Evolutionary conservation across 2,888 invertebrate genomes (phyloP), one percentile per base, ranked within the genome.

Genomic region (Pyrgus malvae): DNA sequence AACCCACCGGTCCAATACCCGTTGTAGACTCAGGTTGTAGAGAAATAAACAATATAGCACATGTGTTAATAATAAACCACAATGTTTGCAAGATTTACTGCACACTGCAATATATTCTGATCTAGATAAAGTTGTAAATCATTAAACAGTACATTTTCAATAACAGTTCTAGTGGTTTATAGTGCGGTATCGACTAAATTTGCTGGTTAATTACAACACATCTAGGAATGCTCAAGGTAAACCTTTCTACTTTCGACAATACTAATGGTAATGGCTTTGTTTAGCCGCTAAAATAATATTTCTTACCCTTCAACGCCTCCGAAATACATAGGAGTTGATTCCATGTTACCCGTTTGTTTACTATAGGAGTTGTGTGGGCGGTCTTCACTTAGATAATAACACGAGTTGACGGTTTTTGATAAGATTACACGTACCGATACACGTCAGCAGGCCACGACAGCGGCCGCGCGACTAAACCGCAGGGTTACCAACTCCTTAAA

Each of bases 231-330:
- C 60, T 73, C 86, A 88, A 88, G 85, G 86, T 71, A 61, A 78
- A 61, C 77, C 80, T 83, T 86, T 85, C 80, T 74, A 85, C 87
- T 87, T 81, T 87, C 80, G 60, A 69, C 66, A 55, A 60, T 48
- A 50, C 56, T 56, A 64, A 58, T 63, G 49, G 57, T 58, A 59
- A 53, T 40, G 50, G 55, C 42, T 17, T 17, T 11, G 19, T 25
- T 12, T 8, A 12, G 31, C 38, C 49, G 50, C 40, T 11, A 8
- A 45, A 48, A 45, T 23, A 31, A 29, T 17, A 2, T 25, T 46
- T 75, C 86, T 77, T 59, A 89, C 89, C 89, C 89, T 72, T 89
- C 89, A 21, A 88, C 80, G 33, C 89, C 89, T 40, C 86, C 89
- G 58, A 87, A 89, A 72, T 76, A 85, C 81, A 68, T 72, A 46